Evolutionary conservation across 2,888 invertebrate genomes (phyloP).

Genomic region (Schrankia costaestrigalis): DNA sequence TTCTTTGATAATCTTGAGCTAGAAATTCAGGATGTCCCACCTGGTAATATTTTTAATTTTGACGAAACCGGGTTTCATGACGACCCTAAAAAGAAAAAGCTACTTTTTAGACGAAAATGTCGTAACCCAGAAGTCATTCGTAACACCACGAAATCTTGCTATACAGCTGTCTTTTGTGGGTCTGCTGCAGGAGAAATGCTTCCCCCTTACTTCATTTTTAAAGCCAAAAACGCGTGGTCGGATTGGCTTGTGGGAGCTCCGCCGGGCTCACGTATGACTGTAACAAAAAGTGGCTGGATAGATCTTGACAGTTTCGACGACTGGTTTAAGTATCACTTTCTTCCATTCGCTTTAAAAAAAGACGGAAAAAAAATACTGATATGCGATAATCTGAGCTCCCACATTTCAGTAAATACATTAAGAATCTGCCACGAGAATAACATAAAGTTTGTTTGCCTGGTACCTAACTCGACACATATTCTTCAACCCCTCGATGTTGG

Average conservation of each 20-base stretch:
- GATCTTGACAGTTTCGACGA: no score
- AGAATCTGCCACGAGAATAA: conserved; percentile 1
- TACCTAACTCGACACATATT: conserved; percentile 1
- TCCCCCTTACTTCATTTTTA: neutral
- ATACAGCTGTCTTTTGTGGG: conserved; percentile 23
- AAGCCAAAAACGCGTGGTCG: conserved; percentile 1
- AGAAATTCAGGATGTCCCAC: neutral
- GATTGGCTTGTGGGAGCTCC: conserved; percentile 12
- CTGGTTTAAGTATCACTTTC: no score
- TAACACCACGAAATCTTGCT: conserved; percentile 30
- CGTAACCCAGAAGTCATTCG: conserved; percentile 25
- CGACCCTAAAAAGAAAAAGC: conserved; percentile 23
- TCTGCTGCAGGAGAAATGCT: neutral
- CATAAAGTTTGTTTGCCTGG: neutral
- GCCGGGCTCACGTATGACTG: neutral
- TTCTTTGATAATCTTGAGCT: neutral
- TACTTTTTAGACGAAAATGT: conserved; percentile 18
- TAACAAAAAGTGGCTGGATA: no score
- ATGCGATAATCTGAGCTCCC: conserved; percentile 4
- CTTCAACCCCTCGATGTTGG: conserved; percentile 3
- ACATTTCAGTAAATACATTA: neutral
- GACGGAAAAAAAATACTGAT: conserved; percentile 2
- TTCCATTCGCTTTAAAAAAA: no score
- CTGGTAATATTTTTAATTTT: conserved; percentile 9
- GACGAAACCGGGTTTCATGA: conserved; percentile 28